Base-by-base conservation (phyloP, 1,140 invertebrate species). In the Colletes gigas region DNA sequence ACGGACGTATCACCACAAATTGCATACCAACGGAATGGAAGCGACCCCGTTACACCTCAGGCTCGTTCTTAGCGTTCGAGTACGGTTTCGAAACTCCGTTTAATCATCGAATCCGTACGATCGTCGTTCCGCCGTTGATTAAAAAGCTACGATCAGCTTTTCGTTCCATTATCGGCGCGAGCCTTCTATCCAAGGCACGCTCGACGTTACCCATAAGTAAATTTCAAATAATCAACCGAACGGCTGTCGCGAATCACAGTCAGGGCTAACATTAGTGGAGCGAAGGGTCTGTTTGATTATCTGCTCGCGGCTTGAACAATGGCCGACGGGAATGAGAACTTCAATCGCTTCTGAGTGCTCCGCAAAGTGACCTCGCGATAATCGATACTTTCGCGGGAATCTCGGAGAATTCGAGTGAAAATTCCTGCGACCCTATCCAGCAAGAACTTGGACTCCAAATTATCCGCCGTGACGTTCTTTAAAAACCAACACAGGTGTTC, bases 241-340 rank as follows among this genome's bases (percentile, higher is more conserved):
- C 30, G 21, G 50, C 39, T 67, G 50, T 44, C 14, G 50, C 39
- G 50, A 55, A 44, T 76, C 50, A 19, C 8, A 44, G 50, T 41
- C 30, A 67, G 39, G 52, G 62, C 39, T 30, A 67, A 67, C 39
- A 76, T 76, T 57, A 67, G 39, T 5, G 39, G n/a, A 67, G 17
- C 44, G 44, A 21, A 3, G 39, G n/a, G 30, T 17, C 65, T 68
- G 74, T 68, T 76, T 57, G 63, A 68, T 76, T 47, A 55, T 76
- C 73, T 44, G 39, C 39, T 54, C n/a, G 44, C 47, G 7, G 10
- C 4, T 10, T 14, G 62, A 75, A 66, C 73, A 75, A 75, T 75
- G 47, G 30, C 12, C 7, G 14, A 4, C 47, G 12, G 62, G 39
- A 41, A 39, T 17, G 30, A 44, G n/a, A 66, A 66, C 44, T 66